phyloP scores from a whole-genome alignment of 2,888 invertebrate species.

The Pachydiplax longipennis region DNA sequence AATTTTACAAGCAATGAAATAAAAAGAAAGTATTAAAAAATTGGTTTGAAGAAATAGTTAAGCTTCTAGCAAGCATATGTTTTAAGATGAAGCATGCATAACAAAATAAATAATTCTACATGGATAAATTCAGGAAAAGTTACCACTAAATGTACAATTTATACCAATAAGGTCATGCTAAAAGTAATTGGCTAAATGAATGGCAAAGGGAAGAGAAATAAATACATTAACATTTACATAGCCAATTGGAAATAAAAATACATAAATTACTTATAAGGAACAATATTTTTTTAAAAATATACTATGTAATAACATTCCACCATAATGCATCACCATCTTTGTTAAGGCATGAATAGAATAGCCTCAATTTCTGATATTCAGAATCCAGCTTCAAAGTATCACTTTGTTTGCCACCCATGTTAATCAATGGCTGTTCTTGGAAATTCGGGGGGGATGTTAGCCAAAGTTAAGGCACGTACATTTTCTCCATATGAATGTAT shows the following conservation, averaged over 20 bases:
- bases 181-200: background rate
- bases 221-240: background rate
- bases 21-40: background rate
- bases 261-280: slow-evolving; percentile 7
- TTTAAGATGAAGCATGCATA: background rate
- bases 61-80: background rate
- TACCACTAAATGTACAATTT: background rate
- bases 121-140: background rate
- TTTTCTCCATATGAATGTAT: background rate
- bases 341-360: background rate
- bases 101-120: background rate
- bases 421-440: background rate
- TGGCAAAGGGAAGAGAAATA: background rate
- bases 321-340: background rate
- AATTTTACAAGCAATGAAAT: background rate
- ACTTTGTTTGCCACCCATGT: background rate
- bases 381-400: too few relatives aligned
- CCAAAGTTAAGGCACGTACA: background rate
- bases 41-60: background rate
- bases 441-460: background rate
- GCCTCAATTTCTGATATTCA: too few relatives aligned
- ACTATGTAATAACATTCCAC: slow-evolving; percentile 24
- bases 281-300: background rate
- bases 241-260: background rate
- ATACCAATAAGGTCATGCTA: background rate